These are phyloP conservation scores for Autographa pulchrina DNA, from an alignment of 2,888 invertebrate genomes.

Conservation along the genomic window DNA sequence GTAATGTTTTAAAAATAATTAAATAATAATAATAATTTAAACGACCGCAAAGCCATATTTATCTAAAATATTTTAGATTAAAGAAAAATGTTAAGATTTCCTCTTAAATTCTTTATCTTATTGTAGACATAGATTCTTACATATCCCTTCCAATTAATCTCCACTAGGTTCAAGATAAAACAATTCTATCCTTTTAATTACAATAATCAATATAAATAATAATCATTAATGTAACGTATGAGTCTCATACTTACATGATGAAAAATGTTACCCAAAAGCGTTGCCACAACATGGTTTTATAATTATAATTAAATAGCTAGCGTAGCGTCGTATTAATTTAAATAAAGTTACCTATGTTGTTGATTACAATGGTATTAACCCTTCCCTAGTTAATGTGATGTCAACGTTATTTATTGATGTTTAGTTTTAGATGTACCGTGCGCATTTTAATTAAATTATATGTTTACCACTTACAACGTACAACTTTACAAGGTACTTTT, in stretches of 20 bases:
- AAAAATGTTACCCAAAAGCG: slow-evolving; percentile 18
- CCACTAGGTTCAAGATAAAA: no score
- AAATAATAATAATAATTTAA: no score
- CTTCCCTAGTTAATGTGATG: slow-evolving; percentile 76
- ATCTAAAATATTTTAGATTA: not conserved
- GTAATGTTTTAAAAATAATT: no score
- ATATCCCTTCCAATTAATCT: no score
- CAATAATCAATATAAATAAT: no score
- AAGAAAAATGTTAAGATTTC: not conserved
- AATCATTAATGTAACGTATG: not conserved
- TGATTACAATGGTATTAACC: slow-evolving; percentile 73
- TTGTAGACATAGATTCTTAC: no score
- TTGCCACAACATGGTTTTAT: slow-evolving; percentile 47
- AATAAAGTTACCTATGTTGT: slow-evolving; percentile 74
- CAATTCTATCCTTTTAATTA: no score
- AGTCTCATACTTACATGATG: not conserved
- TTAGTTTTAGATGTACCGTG: slow-evolving; percentile 56
- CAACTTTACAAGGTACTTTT: no score
- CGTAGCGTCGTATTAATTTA: slow-evolving; percentile 73
- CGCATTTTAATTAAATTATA: slow-evolving; percentile 19
- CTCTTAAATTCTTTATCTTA: not conserved
- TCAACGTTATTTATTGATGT: slow-evolving; percentile 70
- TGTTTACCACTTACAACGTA: no score
- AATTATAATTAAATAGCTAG: slow-evolving; percentile 64
- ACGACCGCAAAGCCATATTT: no score